Evolutionary conservation across 2,797 vertebrate genomes (phyloP), one percentile per base, ranked within the genome.

Genomic region (Sebastes dallii): DNA sequence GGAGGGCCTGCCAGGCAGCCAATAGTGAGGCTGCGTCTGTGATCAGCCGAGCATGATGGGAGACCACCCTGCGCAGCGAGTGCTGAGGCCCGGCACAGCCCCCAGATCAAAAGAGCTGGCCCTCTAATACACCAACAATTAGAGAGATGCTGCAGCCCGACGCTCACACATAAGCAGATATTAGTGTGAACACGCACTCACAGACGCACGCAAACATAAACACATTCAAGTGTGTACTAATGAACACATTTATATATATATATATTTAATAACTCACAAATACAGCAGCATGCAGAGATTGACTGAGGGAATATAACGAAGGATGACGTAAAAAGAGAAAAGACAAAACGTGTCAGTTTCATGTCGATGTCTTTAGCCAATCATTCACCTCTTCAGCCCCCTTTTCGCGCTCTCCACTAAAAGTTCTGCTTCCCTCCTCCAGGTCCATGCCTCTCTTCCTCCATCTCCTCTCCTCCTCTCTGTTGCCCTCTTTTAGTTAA

Each of bases 31-130:
- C 93, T 83, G 89, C 82, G 64, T 88, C 93, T 95, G 95, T 95
- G 96, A 96, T 96, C 95, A 92, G 94, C 90, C 88, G 92, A 93
- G 95, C 95, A 95, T 97, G 97, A 97, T 95, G 92, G 95, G 95
- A 96, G 98, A 97, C 97, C 97, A 98, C 97, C 97, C 97, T 96
- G 95, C 94, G 91, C 94, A 94, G 94, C 87, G 70, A 93, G 91
- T 86, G 86, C 88, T 88, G 81, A 89, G 90, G 91, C 93, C 88
- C 82, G 62, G 77, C 88, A 88, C 89, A 87, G 91, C 86, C 89
- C 87, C 84, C 90, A 95, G 95, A 97, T 97, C 97, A 98, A 92
- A 50, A 97, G 96, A 91, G 81, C 88, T 89, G 89, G 89, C 93
- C 95, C 93, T 93, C 91, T 87, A 92, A 94, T 92, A 92, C 88